Percentiles rank a stretch among this genome's conserved stretches.
These are phyloP conservation scores for Alectura lathami DNA, from an alignment of 2,113 vertebrate genomes.

Conservation along the genomic window DNA sequence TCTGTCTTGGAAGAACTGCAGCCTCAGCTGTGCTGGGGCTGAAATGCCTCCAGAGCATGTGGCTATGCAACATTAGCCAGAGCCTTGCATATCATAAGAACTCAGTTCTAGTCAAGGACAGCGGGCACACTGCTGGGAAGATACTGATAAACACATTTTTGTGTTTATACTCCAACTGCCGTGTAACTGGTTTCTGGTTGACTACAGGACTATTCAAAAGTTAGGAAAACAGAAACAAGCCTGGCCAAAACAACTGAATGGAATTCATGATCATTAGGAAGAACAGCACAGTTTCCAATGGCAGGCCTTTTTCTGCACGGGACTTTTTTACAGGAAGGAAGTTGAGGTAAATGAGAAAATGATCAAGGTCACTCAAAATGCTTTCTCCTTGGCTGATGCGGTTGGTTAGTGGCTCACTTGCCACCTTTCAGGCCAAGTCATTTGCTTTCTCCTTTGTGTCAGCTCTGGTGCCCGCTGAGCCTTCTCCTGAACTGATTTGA, in stretches of 20 bases:
- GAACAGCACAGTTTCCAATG: neutral
- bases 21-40: neutral
- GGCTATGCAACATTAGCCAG: neutral
- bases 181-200: neutral
- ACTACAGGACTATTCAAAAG: neutral
- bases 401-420: neutral
- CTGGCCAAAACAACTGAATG: neutral
- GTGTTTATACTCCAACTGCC: neutral
- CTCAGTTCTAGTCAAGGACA: neutral
- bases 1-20: neutral
- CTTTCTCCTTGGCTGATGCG: neutral
- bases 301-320: neutral
- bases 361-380: neutral
- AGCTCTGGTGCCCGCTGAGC: neutral
- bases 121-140: neutral
- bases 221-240: neutral
- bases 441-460: neutral
- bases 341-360: conserved; percentile 38
- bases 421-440: neutral
- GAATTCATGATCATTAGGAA: neutral
- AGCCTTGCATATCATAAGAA: neutral
- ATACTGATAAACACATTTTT: neutral
- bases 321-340: neutral
- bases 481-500: neutral
- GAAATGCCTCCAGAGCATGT: neutral